Base-by-base conservation (phyloP, 1,140 invertebrate genomes). In the Drosophila pallidifrons region DNA sequence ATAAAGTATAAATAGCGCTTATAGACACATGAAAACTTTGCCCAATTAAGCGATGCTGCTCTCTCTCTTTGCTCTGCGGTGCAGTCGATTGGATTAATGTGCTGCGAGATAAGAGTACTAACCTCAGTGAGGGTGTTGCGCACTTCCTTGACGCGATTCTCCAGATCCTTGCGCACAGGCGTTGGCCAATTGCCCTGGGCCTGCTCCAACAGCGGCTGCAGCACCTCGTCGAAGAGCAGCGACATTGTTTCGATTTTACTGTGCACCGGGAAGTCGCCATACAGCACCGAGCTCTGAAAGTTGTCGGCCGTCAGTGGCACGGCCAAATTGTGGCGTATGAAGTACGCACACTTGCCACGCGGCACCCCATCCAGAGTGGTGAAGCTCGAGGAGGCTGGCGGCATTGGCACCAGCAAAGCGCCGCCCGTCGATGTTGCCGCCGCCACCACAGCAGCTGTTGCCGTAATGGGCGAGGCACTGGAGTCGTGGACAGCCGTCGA, bases 191-290 rank as follows among this genome's bases (percentile, higher is more conserved):
- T 93, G 55, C 93, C 91, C 61, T 95, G 94, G 85, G 93, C 90
- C 81, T 94, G 95, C 3, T 93, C 94, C 52, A 97, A 85, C 15
- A 97, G 81, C 41, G 96, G 96, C 15, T 96, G 93, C 41, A 96
- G 61, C 91, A 97, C 96, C 81, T 97, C 95, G 87, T 97, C 96
- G 35, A 97, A 94, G 49, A 97, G 94, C 43, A 95, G 93, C 16
- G 95, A 94, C 11, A 98, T 92, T 1, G 96, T 92, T 58, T 92
- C 91, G 16, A 92, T 91, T 87, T 92, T 92, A 45, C 87, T 95
- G 77, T 95, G 95, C 4, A 95, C 94, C 1, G 96, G 94, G 82
- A 97, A 94, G 91, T 98, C 97, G 7, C 97, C 97, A 76, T 95
- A 95, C 1, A 96, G 93, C 10, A 98, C 88, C 1, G 94, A 91